Evolutionary conservation across 1,140 invertebrate genomes (phyloP).

Genomic region (Chironomus tepperi): DNA sequence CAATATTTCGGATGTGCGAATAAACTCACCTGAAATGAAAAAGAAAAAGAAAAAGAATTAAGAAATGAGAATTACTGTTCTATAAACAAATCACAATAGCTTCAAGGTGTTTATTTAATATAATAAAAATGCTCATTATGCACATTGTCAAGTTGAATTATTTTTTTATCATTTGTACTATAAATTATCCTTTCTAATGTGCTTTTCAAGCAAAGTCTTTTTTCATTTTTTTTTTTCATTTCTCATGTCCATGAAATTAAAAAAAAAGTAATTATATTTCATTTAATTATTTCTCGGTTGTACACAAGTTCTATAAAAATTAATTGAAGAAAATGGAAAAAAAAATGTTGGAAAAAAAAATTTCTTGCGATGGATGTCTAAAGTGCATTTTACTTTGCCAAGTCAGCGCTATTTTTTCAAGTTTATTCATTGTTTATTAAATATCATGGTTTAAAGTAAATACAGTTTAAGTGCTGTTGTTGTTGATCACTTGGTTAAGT

Average conservation of each 20-base stretch:
- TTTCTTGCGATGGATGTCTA: no score
- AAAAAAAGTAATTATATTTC: background rate
- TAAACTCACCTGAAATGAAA: background rate
- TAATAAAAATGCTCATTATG: background rate
- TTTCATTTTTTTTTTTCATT: background rate
- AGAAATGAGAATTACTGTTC: background rate
- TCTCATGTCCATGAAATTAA: background rate
- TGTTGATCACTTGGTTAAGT: no score
- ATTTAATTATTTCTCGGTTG: background rate
- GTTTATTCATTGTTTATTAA: no score
- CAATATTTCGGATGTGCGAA: background rate
- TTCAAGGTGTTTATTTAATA: background rate
- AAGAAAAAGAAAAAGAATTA: background rate
- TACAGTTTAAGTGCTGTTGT: no score
- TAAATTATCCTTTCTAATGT: no score
- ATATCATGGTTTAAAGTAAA: no score
- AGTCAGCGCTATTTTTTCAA: no score
- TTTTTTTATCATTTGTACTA: no score
- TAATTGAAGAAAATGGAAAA: no score
- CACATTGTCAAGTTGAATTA: background rate
- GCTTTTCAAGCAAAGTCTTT: background rate
- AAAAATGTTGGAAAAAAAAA: no score
- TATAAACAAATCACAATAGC: background rate
- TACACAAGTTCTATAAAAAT: no score
- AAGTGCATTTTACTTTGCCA: no score